phyloP scores from a whole-genome alignment of 2,888 invertebrate genomes.

The Platycnemis pennipes region DNA sequence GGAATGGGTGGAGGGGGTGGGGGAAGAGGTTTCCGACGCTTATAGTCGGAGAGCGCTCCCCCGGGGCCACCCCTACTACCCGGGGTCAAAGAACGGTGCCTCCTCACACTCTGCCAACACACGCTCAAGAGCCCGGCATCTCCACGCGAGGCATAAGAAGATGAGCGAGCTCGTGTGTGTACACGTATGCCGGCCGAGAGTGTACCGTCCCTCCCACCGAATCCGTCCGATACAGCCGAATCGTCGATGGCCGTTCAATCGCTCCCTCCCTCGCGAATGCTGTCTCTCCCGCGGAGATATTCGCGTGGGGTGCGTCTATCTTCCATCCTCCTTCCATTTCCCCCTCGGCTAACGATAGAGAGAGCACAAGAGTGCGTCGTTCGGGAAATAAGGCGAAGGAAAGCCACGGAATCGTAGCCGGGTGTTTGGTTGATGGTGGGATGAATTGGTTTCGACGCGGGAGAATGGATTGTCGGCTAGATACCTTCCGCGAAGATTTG shows the following conservation, averaged over 20 bases:
- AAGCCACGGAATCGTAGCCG: neutral
- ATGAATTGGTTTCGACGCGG: neutral
- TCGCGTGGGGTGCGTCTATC: neutral
- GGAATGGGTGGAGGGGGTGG: neutral
- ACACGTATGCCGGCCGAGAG: neutral
- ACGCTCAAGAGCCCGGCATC: neutral
- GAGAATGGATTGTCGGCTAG: neutral
- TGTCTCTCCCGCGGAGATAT: neutral
- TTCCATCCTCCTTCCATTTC: neutral
- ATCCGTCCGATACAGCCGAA: no score
- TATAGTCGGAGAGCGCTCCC: neutral
- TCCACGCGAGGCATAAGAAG: constrained; percentile 22
- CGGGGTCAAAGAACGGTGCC: constrained; percentile 65
- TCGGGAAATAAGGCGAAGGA: neutral
- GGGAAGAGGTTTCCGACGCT: constrained; percentile 18
- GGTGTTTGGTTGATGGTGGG: neutral
- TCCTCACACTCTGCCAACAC: neutral
- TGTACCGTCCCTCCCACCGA: no score
- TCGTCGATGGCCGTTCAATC: neutral
- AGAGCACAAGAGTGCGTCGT: neutral
- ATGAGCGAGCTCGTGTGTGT: neutral
- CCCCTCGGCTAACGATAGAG: neutral
- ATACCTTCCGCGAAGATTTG: neutral
- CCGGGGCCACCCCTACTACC: neutral
- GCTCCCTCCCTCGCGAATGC: neutral